A percentile compares a stretch with the other conserved stretches of the same genome.
These are phyloP conservation scores for Leptodactylus fallax DNA, from an alignment of 2,797 vertebrate species.

Conservation along the genomic window DNA sequence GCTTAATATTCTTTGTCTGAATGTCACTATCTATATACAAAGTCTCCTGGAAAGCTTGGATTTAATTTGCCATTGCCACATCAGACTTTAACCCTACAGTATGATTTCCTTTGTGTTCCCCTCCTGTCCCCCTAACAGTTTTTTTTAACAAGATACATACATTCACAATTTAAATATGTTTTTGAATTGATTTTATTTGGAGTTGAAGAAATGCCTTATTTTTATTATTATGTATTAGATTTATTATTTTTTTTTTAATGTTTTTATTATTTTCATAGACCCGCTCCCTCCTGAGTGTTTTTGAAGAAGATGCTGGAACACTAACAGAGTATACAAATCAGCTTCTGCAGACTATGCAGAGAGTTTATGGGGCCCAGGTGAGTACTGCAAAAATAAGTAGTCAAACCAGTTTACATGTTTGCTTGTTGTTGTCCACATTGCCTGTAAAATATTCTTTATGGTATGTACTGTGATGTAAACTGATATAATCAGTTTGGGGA, in stretches of 20 bases:
- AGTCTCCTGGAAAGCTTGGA: not conserved
- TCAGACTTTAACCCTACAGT: not conserved
- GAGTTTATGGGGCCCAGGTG: slow-evolving; percentile 98
- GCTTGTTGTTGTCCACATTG: not conserved
- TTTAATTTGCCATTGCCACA: not conserved
- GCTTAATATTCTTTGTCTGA: not conserved
- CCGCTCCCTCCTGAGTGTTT: slow-evolving; percentile 95
- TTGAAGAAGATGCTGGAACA: slow-evolving; percentile 96
- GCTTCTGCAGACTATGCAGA: slow-evolving; percentile 95
- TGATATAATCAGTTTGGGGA: no score
- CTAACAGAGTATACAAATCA: slow-evolving; percentile 97
- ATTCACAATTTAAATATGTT: not conserved
- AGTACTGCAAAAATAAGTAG: slow-evolving; percentile 24
- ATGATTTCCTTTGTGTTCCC: not conserved
- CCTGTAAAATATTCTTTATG: not conserved
- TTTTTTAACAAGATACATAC: not conserved
- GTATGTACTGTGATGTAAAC: not conserved
- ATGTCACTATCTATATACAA: no score
- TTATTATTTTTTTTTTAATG: slow-evolving; percentile 28
- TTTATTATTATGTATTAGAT: not conserved
- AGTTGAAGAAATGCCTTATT: not conserved
- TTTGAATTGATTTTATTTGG: not conserved
- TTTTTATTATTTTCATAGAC: slow-evolving; percentile 78
- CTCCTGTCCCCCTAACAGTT: not conserved
- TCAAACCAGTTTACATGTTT: not conserved